Conservation (phyloP, 2,888 invertebrate species). For the Eupeodes latifasciatus region DNA sequence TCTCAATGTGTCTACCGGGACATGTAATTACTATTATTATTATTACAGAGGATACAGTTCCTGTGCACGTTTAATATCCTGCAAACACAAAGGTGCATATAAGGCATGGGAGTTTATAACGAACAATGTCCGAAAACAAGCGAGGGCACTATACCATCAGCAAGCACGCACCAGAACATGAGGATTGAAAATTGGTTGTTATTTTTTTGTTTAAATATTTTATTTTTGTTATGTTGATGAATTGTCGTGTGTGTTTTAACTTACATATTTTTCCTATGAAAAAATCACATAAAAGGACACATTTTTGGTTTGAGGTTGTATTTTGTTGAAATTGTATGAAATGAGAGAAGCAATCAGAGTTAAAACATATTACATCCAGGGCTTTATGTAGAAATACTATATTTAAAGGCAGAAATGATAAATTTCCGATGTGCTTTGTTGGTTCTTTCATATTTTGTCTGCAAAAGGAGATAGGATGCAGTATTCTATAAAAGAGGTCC, state of each 20-base stretch:
- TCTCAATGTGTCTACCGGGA: constrained; percentile 66
- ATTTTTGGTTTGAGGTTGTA: not conserved
- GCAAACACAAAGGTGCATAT: not conserved
- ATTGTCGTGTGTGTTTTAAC: constrained; percentile 26
- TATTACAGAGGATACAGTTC: constrained; percentile 71
- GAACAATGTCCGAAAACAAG: not conserved
- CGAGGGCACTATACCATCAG: not conserved
- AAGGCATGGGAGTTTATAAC: too few species aligned
- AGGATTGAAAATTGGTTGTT: constrained; percentile 60
- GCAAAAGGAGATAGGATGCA: not conserved
- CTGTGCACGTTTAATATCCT: constrained; percentile 44
- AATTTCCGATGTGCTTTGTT: constrained; percentile 23
- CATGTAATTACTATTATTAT: constrained; percentile 75
- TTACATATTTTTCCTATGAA: constrained; percentile 9
- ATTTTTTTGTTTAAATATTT: not conserved
- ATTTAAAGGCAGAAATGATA: constrained; percentile 39
- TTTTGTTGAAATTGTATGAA: constrained; percentile 18
- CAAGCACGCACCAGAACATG: constrained; percentile 20
- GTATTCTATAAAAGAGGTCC: not conserved
- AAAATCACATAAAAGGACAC: not conserved
- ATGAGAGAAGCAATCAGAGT: constrained; percentile 62
- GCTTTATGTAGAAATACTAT: constrained; percentile 26
- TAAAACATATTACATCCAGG: not conserved
- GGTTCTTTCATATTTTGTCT: not conserved
- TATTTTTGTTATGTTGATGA: constrained; percentile 17